Evolutionary conservation across 1,140 invertebrate species (phyloP), one percentile per base, ranked within the genome.

Genomic region (Pseudoatta argentina): DNA sequence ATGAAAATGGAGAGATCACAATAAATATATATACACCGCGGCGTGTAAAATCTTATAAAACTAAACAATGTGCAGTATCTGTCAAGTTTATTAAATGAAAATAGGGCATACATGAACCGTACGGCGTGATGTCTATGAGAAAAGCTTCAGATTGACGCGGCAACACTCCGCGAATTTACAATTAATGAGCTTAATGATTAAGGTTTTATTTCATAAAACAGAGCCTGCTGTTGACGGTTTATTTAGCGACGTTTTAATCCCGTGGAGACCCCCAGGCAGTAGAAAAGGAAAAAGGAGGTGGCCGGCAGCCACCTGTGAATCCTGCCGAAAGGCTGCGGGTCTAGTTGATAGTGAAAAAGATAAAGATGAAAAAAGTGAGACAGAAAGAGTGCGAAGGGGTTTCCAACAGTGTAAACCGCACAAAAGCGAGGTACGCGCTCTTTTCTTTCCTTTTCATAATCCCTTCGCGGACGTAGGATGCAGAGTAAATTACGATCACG

Each of bases 131-230:
- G 21, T 14, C 0, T 64, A n/a, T 39, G 34, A 10, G 59, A 83
- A 63, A 51, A 83, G 53, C 53, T 21, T 48, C 5, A 12, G 7
- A 69, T 44, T 81, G 64, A 55, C 48, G 27, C 21, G 30, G 14
- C 34, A 48, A 69, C 3, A 16, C 34, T 51, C 30, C 24, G 51
- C 6, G 44, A 24, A 24, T 10, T 44, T 44, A 8, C n/a, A 24
- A 4, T 39, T 75, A 83, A 83, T 48, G 27, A 63, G 24, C 79
- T 30, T 24, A 12, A 44, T 21, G 39, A 83, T 75, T 51, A 75
- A 83, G n/a, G 24, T 4, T 57, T 83, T 83, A 51, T 83, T 83
- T 83, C 55, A 64, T 75, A 63, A 75, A 83, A 83, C 79, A 83
- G 39, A 83, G 53, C 55, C 24, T 48, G 69, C 79, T 83, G 55